Evolutionary conservation across 2,113 vertebrate species (phyloP).

Genomic region (Colaptes auratus): DNA sequence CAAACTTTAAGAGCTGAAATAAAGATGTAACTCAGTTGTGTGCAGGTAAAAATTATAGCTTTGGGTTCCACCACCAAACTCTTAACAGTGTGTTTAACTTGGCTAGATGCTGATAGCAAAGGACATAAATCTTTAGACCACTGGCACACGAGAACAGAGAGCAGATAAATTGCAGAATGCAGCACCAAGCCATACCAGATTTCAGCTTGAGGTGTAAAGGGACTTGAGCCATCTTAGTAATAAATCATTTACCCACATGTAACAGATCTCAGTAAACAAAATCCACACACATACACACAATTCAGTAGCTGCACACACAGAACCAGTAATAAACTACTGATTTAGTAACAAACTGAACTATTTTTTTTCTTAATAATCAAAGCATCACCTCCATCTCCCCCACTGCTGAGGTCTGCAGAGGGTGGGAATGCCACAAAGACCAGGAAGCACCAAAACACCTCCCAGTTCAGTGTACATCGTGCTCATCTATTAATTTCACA

Average conservation of each 20-base stretch:
- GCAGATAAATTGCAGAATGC: not conserved
- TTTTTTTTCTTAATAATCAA: not conserved
- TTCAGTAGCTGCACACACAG: not conserved
- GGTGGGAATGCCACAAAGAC: not conserved
- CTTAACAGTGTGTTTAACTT: not conserved
- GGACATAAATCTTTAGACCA: not conserved
- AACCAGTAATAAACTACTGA: not conserved
- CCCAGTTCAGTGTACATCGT: rapidly evolving
- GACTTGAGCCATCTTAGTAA: not conserved
- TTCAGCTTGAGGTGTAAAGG: no score
- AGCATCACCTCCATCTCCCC: not conserved
- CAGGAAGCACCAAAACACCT: not conserved
- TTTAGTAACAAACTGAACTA: not conserved
- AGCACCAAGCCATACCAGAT: not conserved
- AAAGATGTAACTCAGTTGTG: not conserved
- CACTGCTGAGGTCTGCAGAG: not conserved
- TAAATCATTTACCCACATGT: not conserved
- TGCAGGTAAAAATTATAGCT: not conserved
- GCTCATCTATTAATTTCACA: not conserved
- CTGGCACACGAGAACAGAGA: not conserved
- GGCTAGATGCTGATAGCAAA: not conserved
- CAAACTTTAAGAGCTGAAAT: not conserved
- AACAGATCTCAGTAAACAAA: not conserved
- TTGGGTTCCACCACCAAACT: not conserved
- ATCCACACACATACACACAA: not conserved